Conservation (phyloP, 92 coral and sea anemone species). For the Actinernus sp. region DNA sequence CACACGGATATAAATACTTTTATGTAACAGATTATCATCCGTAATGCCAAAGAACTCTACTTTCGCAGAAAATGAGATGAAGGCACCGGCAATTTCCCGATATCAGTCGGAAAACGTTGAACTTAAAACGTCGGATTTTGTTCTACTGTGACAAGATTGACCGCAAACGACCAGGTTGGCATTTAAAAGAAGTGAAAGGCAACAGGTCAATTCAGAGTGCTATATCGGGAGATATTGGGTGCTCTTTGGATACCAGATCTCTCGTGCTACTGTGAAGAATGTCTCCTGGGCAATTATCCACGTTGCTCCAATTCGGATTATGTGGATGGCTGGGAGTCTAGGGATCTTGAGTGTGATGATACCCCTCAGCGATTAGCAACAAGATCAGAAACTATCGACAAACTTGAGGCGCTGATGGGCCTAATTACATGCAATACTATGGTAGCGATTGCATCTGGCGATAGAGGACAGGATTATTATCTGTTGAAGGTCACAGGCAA, state of each 20-base stretch:
- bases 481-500: constrained; percentile 13
- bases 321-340: constrained; percentile 1
- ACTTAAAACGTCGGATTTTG: constrained; percentile 11
- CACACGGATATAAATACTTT: too few relatives aligned
- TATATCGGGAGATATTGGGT: constrained; percentile 5
- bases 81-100: constrained; percentile 28
- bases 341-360: neutral
- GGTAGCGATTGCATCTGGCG: constrained; percentile 29
- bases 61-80: constrained; percentile 27
- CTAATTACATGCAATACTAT: constrained; percentile 5
- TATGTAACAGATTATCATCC: constrained; percentile 23
- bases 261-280: constrained; percentile 11
- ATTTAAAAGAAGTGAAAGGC: constrained; percentile 9
- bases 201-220: constrained; percentile 14
- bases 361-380: neutral
- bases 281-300: neutral
- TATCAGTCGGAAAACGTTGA: constrained; percentile 50
- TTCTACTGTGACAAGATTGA: constrained; percentile 1
- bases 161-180: constrained; percentile 3
- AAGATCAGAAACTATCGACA: neutral
- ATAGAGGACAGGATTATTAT: constrained; percentile 23
- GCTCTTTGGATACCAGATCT: constrained; percentile 27
- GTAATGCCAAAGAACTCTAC: constrained; percentile 49
- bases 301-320: neutral
- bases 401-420: neutral